Evolutionary conservation across 1,140 invertebrate genomes (phyloP).

Genomic region (Scaptomyza pallida): DNA sequence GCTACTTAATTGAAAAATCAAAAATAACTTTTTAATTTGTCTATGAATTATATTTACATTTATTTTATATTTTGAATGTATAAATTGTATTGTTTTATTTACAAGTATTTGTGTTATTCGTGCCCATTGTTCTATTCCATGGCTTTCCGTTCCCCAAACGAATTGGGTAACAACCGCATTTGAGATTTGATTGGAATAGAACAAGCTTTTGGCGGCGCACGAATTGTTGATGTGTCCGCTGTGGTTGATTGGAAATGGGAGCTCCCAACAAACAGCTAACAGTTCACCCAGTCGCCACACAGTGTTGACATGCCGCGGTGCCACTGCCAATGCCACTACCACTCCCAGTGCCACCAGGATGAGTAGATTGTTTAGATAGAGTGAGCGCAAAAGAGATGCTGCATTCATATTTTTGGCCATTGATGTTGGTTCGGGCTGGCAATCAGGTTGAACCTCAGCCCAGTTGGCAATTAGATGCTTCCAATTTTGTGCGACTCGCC

Average conservation of each 20-base stretch:
- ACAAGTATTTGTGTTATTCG: background rate
- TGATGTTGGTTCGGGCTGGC: slow-evolving; percentile 15
- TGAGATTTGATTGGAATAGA: slow-evolving; percentile 75
- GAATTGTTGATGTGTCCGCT: slow-evolving; percentile 57
- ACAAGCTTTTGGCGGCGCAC: slow-evolving; percentile 68
- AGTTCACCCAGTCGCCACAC: background rate
- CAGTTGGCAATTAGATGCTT: slow-evolving; percentile 39
- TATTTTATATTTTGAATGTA: no score
- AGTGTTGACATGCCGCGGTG: slow-evolving; percentile 56
- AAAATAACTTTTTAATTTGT: no score
- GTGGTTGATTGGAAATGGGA: slow-evolving; percentile 53
- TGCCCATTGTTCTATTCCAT: slow-evolving; percentile 3
- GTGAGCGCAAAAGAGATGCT: background rate
- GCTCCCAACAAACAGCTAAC: slow-evolving; percentile 1
- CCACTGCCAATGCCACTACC: slow-evolving; percentile 10
- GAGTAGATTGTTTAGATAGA: background rate
- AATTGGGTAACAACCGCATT: slow-evolving; percentile 55
- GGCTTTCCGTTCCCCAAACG: slow-evolving; percentile 11
- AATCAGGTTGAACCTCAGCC: background rate
- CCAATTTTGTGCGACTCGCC: slow-evolving; percentile 36
- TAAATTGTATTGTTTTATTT: background rate
- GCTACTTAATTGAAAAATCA: no score
- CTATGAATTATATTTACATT: no score
- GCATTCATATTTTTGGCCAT: slow-evolving; percentile 42
- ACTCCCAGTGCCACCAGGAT: slow-evolving; percentile 5